These are phyloP conservation scores for Dicaeum eximium DNA, from an alignment of 2,113 vertebrate species.

Conservation along the genomic window DNA sequence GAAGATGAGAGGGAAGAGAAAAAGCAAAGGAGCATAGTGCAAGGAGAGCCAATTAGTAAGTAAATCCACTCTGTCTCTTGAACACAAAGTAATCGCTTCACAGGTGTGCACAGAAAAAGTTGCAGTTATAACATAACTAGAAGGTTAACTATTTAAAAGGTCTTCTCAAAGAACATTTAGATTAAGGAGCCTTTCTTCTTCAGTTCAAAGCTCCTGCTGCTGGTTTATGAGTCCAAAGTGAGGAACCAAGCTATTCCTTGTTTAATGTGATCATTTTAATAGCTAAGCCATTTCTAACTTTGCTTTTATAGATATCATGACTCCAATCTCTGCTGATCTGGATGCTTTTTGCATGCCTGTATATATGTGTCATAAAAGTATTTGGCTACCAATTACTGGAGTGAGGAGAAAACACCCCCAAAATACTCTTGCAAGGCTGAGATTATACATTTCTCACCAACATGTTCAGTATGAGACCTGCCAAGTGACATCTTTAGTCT, in stretches of 20 bases:
- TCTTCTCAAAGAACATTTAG: neutral
- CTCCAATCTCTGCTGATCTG: neutral
- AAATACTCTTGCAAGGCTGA: neutral
- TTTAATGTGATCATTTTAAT: constrained; percentile 26
- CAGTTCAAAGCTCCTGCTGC: constrained; percentile 36
- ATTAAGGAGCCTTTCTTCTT: constrained; percentile 12
- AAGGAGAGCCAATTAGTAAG: constrained; percentile 34
- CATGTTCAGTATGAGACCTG: neutral
- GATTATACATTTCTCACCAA: neutral
- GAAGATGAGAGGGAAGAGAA: constrained; percentile 2
- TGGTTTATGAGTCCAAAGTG: constrained; percentile 23
- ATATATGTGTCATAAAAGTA: neutral
- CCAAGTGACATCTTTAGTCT: neutral
- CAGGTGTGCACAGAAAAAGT: constrained; percentile 42
- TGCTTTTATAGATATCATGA: neutral
- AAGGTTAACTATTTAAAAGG: constrained; percentile 44
- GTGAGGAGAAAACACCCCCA: neutral
- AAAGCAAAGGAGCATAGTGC: neutral
- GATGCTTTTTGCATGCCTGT: neutral
- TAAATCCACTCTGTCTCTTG: constrained; percentile 3
- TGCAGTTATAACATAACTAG: constrained; percentile 20
- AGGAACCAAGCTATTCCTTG: constrained; percentile 14
- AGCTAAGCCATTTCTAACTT: constrained; percentile 1
- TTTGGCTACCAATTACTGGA: neutral
- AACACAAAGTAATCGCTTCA: constrained; percentile 18